A percentile compares a stretch with the other conserved stretches of the same genome.
Evolutionary conservation across 2,113 vertebrate genomes (phyloP).

Genomic region (Tragelaphus strepsiceros): DNA sequence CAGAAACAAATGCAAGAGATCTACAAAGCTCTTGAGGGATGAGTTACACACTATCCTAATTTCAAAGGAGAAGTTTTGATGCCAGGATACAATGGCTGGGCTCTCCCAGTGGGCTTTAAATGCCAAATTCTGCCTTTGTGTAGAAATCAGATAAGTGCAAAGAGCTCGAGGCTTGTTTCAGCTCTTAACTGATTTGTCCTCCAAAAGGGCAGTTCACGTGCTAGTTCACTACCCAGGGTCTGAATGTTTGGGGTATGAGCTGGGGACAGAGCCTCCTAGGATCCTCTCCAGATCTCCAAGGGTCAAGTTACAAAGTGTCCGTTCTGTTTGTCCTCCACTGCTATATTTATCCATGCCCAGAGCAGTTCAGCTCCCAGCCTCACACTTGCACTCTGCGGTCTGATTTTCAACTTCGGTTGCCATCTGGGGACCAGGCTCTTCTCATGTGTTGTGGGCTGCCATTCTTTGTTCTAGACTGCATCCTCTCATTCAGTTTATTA

Average conservation of each 20-base stretch:
- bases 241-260: not conserved
- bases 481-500: not conserved
- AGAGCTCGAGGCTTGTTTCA: conserved; percentile 40
- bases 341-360: not conserved
- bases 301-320: conserved; percentile 33
- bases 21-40: conserved; percentile 53
- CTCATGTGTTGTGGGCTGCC: not conserved
- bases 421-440: not conserved
- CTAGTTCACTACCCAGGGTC: conserved; percentile 25
- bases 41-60: conserved; percentile 57
- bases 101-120: conserved; percentile 47
- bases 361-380: not conserved
- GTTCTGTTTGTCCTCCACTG: not conserved
- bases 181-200: conserved; percentile 45
- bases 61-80: conserved; percentile 59
- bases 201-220: conserved; percentile 36
- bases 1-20: conserved; percentile 51
- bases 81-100: conserved; percentile 22
- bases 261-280: not conserved
- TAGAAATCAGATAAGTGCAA: conserved; percentile 58
- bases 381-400: not conserved
- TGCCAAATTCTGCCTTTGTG: conserved; percentile 34
- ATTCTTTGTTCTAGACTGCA: not conserved
- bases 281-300: not conserved
- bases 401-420: not conserved